Percentiles rank a stretch among this genome's conserved stretches.
Conservation (phyloP, 2,888 invertebrate genomes). For the Cataglyphis altisquamis region DNA sequence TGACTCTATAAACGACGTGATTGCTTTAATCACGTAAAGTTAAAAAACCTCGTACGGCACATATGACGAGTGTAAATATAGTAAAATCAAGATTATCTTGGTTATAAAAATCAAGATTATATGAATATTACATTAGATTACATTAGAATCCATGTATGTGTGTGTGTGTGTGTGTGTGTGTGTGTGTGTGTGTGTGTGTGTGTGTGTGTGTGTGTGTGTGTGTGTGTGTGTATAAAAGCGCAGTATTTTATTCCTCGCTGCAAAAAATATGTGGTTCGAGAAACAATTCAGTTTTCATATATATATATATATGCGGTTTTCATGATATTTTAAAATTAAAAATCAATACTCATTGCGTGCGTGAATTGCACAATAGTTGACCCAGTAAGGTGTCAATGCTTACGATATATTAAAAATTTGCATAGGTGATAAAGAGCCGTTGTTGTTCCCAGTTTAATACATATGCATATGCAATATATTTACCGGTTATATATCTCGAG, state of each 20-base stretch:
- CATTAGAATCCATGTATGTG: background rate
- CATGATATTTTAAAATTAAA: background rate
- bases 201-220: too few species aligned
- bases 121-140: background rate
- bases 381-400: background rate
- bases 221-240: too few species aligned
- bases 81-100: background rate
- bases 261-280: background rate
- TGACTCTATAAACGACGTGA: background rate
- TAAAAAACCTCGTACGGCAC: background rate
- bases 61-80: background rate
- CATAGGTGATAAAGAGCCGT: background rate
- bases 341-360: background rate
- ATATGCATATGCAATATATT: slow-evolving; percentile 7
- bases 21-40: background rate
- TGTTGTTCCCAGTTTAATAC: background rate
- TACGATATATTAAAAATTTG: background rate
- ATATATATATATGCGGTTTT: background rate
- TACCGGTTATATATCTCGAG: background rate
- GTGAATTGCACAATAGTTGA: background rate
- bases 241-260: background rate
- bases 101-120: background rate
- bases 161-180: too few species aligned
- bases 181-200: too few species aligned
- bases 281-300: background rate